Evolutionary conservation across 2,797 vertebrate genomes (phyloP).

Genomic region (Xerus rutilus): DNA sequence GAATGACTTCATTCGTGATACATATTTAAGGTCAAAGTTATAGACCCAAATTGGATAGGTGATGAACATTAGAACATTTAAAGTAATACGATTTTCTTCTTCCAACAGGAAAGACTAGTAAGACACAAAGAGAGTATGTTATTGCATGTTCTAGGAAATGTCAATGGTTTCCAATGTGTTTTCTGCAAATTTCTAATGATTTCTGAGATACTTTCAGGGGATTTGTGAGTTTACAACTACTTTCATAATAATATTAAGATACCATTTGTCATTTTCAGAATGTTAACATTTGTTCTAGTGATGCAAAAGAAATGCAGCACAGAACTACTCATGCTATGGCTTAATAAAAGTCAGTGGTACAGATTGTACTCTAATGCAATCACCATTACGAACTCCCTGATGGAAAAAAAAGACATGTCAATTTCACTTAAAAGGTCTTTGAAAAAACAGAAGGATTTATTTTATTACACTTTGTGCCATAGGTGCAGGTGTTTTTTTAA

Average conservation of each 20-base stretch:
- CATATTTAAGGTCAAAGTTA: not conserved
- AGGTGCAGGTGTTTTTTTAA: not conserved
- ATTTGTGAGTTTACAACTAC: not conserved
- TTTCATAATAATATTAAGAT: not conserved
- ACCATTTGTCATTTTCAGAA: not conserved
- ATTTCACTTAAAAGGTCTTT: not conserved
- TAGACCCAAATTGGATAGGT: not conserved
- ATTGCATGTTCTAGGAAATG: not conserved
- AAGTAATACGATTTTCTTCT: not conserved
- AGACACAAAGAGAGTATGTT: not conserved
- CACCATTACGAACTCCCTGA: not conserved
- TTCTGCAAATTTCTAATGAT: not conserved
- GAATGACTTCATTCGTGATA: not conserved
- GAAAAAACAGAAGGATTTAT: not conserved
- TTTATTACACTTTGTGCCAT: not conserved
- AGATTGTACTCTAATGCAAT: not conserved
- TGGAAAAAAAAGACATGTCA: not conserved
- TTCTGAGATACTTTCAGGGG: not conserved
- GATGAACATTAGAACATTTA: not conserved
- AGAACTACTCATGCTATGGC: not conserved
- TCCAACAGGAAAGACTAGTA: not conserved
- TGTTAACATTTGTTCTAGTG: not conserved
- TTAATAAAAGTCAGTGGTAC: not conserved
- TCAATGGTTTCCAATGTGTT: not conserved
- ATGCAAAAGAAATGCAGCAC: not conserved